A percentile compares a stretch with the other conserved stretches of the same genome.
Evolutionary conservation across 1,140 invertebrate species (phyloP).

Genomic region (Drosophila micromelanica): DNA sequence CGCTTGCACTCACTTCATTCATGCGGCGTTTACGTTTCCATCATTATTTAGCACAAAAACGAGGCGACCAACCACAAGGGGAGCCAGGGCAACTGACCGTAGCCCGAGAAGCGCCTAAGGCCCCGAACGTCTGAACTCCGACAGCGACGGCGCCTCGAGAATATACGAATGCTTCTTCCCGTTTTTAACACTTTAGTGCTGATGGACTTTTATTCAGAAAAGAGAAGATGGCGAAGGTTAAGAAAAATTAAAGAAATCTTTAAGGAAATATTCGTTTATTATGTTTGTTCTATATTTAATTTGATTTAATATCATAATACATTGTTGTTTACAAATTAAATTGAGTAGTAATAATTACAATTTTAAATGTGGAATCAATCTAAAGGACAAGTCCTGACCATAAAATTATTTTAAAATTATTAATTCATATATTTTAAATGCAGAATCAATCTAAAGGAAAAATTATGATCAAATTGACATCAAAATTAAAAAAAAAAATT

Average conservation of each 20-base stretch:
- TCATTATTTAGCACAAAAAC: conserved; percentile 79
- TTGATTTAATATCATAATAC: no score
- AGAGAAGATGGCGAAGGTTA: not conserved
- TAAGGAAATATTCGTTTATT: no score
- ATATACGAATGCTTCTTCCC: conserved; percentile 24
- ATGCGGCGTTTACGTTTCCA: conserved; percentile 69
- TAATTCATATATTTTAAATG: no score
- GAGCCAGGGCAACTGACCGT: conserved; percentile 37
- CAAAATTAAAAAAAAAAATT: no score
- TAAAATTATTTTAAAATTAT: no score
- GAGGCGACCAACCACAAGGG: conserved; percentile 68
- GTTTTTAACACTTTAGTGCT: conserved; percentile 35
- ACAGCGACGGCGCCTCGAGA: conserved; percentile 12
- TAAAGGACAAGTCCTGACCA: no score
- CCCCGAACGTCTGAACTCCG: conserved; percentile 23
- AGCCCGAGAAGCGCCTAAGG: conserved; percentile 1
- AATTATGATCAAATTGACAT: no score
- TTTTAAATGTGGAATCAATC: no score
- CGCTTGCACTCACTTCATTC: conserved; percentile 51
- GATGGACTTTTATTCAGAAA: conserved; percentile 5
- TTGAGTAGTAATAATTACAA: no score
- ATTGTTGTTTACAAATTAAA: no score
- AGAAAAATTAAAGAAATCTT: not conserved
- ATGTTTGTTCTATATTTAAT: no score
- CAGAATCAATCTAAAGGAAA: no score